phyloP scores from a whole-genome alignment of 2,113 vertebrate genomes.

The Corythornis madagascariensis region DNA sequence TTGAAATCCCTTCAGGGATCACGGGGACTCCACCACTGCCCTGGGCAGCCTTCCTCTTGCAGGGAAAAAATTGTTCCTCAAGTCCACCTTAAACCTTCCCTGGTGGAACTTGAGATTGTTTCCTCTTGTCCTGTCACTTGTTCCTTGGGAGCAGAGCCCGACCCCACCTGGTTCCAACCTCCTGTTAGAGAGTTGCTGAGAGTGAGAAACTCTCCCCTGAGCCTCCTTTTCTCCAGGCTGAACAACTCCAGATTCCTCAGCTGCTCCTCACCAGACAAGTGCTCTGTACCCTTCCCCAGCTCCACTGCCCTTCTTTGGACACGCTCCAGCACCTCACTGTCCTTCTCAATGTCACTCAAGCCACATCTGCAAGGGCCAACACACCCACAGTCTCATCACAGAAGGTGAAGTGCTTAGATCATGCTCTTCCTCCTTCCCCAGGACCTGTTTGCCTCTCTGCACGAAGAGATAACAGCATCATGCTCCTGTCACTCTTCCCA shows the following conservation, averaged over 20 bases:
- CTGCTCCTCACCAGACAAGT: neutral
- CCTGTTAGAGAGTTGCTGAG: neutral
- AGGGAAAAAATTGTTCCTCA: neutral
- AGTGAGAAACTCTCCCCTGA: neutral
- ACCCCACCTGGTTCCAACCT: neutral
- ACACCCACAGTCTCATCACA: rapidly evolving
- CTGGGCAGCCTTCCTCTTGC: neutral
- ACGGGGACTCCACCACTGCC: neutral
- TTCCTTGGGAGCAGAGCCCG: neutral
- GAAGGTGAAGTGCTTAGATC: neutral
- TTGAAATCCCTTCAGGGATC: neutral
- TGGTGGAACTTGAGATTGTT: neutral
- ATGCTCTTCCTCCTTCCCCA: neutral
- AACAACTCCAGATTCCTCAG: neutral
- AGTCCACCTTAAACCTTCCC: neutral
- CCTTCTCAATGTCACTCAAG: neutral
- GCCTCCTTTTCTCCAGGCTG: neutral
- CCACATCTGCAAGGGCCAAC: neutral
- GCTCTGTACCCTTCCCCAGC: neutral
- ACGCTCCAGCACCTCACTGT: neutral
- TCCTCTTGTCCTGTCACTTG: neutral
- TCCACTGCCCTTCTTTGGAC: neutral
- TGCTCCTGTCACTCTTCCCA: rapidly evolving
- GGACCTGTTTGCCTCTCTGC: rapidly evolving
- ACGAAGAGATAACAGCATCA: neutral